phyloP scores from a whole-genome alignment of 1,140 invertebrate genomes.

The Leptestheria dahalacensis region DNA sequence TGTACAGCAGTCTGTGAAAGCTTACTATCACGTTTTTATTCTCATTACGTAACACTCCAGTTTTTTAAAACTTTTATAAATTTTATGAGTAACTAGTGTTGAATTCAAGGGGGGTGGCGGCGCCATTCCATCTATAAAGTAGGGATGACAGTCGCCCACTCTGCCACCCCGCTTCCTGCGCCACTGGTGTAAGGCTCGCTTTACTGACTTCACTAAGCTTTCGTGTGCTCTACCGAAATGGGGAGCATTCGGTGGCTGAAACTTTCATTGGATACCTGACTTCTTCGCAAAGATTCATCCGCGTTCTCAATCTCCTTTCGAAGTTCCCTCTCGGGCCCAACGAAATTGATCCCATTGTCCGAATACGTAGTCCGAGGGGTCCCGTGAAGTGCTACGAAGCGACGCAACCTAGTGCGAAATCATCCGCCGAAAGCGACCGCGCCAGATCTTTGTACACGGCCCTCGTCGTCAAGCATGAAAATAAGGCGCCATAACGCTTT shows the following conservation, averaged over 20 bases:
- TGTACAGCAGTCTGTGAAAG: neutral
- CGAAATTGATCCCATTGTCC: constrained; percentile 30
- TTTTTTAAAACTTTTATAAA: neutral
- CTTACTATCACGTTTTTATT: neutral
- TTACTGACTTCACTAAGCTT: constrained; percentile 22
- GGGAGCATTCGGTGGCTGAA: constrained; percentile 25
- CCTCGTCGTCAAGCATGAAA: neutral
- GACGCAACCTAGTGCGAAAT: constrained; percentile 26
- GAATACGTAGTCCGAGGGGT: constrained; percentile 20
- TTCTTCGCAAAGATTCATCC: neutral
- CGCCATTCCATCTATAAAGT: neutral
- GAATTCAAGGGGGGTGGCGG: neutral
- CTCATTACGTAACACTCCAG: neutral
- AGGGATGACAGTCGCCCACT: neutral
- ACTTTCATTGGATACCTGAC: constrained; percentile 25
- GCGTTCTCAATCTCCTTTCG: constrained; percentile 5
- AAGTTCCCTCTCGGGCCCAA: constrained; percentile 20
- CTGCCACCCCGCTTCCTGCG: neutral
- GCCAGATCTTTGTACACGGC: constrained; percentile 23
- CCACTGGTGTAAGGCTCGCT: constrained; percentile 19
- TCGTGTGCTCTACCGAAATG: constrained; percentile 29
- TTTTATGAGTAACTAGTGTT: neutral
- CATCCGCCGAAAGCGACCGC: constrained; percentile 24
- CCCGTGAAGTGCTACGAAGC: constrained; percentile 23
- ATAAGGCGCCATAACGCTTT: constrained; percentile 11